Evolutionary conservation across 2,797 vertebrate genomes (phyloP).

Genomic region (Sebastes oblongus): DNA sequence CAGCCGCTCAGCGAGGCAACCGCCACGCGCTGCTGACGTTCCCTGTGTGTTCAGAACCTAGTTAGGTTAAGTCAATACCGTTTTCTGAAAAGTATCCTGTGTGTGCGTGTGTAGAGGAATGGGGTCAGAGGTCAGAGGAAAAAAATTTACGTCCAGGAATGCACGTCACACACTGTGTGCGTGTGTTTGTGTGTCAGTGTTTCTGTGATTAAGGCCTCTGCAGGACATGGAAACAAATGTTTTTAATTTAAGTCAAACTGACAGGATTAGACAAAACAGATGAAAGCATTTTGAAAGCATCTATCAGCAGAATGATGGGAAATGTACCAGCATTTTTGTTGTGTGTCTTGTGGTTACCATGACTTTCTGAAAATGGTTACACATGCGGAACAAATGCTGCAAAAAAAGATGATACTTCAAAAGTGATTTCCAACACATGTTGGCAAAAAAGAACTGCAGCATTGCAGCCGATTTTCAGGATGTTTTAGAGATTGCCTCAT

Average conservation of each 20-base stretch:
- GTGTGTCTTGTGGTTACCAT: not conserved
- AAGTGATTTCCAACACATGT: not conserved
- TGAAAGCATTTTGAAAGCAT: not conserved
- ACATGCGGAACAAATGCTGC: conserved; percentile 31
- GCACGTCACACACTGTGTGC: not conserved
- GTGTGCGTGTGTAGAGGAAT: not conserved
- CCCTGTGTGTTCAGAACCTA: no score
- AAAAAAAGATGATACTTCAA: not conserved
- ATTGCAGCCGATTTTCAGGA: not conserved
- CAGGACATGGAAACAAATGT: not conserved
- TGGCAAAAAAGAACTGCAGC: not conserved
- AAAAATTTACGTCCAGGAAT: not conserved
- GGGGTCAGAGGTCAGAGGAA: not conserved
- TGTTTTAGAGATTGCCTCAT: not conserved
- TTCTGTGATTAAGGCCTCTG: not conserved
- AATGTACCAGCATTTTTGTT: not conserved
- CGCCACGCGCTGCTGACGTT: no score
- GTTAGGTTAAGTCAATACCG: not conserved
- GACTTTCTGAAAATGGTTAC: not conserved
- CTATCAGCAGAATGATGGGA: not conserved
- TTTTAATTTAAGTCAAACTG: conserved; percentile 1
- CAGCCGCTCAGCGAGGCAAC: no score
- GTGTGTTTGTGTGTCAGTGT: not conserved
- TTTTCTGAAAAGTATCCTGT: not conserved
- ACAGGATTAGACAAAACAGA: not conserved